Percentiles rank a stretch among this genome's conserved stretches.
Evolutionary conservation across 2,797 vertebrate species (phyloP).

Genomic region (Bradypodion pumilum): DNA sequence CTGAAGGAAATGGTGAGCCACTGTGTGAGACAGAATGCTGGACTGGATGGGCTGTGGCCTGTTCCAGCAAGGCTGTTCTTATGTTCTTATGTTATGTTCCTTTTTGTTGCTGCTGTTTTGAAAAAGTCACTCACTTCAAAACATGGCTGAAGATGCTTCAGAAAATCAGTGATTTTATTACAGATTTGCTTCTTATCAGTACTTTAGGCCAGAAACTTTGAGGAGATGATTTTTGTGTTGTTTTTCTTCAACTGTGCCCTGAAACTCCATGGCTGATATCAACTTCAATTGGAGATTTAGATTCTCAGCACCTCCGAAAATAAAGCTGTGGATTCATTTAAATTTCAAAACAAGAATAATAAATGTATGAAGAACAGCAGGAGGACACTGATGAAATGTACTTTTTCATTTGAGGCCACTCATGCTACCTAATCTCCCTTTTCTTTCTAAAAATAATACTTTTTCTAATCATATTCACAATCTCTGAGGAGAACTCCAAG

Average conservation of each 20-base stretch:
- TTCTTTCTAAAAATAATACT: slow-evolving; percentile 46
- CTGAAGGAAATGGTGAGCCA: too few relatives aligned
- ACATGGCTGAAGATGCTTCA: neutral
- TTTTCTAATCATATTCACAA: slow-evolving; percentile 40
- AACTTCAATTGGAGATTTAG: slow-evolving; percentile 31
- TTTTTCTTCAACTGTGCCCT: slow-evolving; percentile 26
- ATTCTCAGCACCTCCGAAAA: slow-evolving; percentile 31
- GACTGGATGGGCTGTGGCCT: too few relatives aligned
- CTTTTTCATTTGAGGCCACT: slow-evolving; percentile 44
- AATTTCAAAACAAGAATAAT: slow-evolving; percentile 30
- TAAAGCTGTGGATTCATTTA: slow-evolving; percentile 51
- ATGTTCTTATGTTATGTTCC: too few relatives aligned
- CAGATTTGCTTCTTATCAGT: neutral
- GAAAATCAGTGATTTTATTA: neutral
- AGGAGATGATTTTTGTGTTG: neutral
- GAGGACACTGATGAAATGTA: slow-evolving; percentile 28
- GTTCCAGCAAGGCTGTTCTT: too few relatives aligned
- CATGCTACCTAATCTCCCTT: slow-evolving; percentile 39
- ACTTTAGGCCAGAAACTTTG: neutral
- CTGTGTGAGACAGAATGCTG: too few relatives aligned
- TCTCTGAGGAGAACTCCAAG: slow-evolving; percentile 49
- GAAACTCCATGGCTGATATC: neutral
- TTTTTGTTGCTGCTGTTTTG: neutral
- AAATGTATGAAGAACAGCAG: slow-evolving; percentile 28
- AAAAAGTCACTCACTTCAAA: neutral